These are phyloP conservation scores for Balaeniceps rex DNA, from an alignment of 2,113 vertebrate species.

Conservation along the genomic window DNA sequence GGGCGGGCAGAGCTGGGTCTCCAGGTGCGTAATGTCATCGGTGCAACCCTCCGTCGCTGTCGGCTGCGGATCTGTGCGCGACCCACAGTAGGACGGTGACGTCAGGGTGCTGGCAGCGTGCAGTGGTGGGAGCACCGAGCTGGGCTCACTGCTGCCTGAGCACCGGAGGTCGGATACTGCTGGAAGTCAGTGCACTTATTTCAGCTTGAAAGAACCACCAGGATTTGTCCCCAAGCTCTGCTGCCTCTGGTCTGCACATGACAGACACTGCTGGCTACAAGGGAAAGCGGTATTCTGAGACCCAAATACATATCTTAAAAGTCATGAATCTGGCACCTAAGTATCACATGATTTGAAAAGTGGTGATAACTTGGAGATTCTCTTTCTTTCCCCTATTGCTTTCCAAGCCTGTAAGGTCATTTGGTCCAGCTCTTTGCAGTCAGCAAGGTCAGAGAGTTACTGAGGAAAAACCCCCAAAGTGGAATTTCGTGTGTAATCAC, in stretches of 20 bases:
- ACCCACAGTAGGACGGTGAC: rapidly evolving
- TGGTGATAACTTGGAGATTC: background rate
- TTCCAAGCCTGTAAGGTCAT: background rate
- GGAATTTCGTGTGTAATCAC: background rate
- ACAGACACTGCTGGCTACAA: background rate
- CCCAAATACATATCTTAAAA: no score
- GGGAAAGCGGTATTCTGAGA: background rate
- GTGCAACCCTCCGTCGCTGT: rapidly evolving
- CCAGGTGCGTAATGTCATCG: rapidly evolving
- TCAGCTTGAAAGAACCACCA: background rate
- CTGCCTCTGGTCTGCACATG: background rate
- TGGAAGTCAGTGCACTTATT: background rate
- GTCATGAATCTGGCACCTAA: no score
- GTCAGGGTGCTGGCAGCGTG: background rate
- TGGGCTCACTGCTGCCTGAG: background rate
- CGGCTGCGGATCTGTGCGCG: rapidly evolving
- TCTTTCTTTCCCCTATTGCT: background rate
- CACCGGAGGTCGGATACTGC: background rate
- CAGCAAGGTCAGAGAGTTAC: background rate
- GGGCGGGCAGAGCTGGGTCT: background rate
- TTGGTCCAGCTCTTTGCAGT: background rate
- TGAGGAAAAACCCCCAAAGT: background rate
- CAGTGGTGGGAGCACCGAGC: background rate
- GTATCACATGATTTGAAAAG: background rate
- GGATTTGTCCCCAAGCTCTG: background rate